Conservation (phyloP, 2,797 vertebrate species). For the Eremophila alpestris region DNA sequence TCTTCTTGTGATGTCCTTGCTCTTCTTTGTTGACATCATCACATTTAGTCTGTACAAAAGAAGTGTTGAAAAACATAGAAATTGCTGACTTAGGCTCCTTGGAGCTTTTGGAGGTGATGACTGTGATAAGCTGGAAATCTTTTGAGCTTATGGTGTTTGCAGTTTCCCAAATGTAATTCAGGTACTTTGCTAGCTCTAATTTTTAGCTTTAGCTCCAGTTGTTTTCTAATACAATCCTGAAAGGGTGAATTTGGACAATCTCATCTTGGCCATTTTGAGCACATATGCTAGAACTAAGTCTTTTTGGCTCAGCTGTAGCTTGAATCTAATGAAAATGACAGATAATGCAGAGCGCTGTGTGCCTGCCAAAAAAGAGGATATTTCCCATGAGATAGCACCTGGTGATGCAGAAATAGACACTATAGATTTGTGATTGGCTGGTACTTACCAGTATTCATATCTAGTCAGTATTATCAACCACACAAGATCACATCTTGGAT, state of each 20-base stretch:
- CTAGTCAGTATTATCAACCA: slow-evolving; percentile 84
- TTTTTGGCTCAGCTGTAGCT: slow-evolving; percentile 81
- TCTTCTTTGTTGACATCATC: slow-evolving; percentile 59
- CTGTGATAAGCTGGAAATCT: slow-evolving; percentile 57
- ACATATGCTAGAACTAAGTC: slow-evolving; percentile 80
- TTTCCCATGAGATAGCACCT: slow-evolving; percentile 85
- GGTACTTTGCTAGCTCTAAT: slow-evolving; percentile 53
- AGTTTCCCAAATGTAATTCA: slow-evolving; percentile 66
- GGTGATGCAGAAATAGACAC: slow-evolving; percentile 82
- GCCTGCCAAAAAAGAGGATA: slow-evolving; percentile 84
- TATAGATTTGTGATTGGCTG: slow-evolving; percentile 84
- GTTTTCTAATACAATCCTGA: slow-evolving; percentile 63
- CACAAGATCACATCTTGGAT: slow-evolving; percentile 85
- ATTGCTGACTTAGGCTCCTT: slow-evolving; percentile 62
- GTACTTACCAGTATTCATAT: slow-evolving; percentile 80
- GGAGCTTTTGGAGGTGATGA: slow-evolving; percentile 62
- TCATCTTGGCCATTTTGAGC: slow-evolving; percentile 78
- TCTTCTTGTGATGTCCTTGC: slow-evolving; percentile 62
- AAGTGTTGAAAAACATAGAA: slow-evolving; percentile 27
- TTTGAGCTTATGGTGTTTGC: slow-evolving; percentile 53
- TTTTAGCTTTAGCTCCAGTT: slow-evolving; percentile 64
- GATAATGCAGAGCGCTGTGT: slow-evolving; percentile 80
- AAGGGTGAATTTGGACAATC: slow-evolving; percentile 76
- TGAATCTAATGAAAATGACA: slow-evolving; percentile 84
- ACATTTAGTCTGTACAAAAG: slow-evolving; percentile 36